Evolutionary conservation across 2,888 invertebrate genomes (phyloP).

Genomic region (Cataglyphis altisquamis): DNA sequence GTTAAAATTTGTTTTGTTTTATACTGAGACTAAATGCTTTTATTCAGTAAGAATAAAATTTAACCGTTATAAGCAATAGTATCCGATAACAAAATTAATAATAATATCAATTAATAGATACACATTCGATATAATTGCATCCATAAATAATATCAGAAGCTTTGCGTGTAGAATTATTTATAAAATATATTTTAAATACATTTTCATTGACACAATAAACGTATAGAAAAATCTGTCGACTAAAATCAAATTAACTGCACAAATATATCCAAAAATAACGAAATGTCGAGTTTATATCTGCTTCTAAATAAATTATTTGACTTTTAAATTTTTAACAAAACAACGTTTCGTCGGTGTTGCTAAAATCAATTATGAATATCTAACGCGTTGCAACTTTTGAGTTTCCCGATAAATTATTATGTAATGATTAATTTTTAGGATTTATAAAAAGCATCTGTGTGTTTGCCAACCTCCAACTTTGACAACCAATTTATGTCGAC

Average conservation of each 20-base stretch:
- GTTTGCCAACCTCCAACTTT: neutral
- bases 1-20: neutral
- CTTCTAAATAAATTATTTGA: neutral
- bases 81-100: neutral
- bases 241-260: neutral
- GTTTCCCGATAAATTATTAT: neutral
- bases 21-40: neutral
- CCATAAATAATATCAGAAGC: slow-evolving; percentile 17
- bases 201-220: neutral
- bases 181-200: neutral
- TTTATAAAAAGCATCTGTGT: slow-evolving; percentile 18
- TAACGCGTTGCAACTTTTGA: neutral
- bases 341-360: neutral
- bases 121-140: slow-evolving; percentile 6
- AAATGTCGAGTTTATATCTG: neutral
- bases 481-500: slow-evolving; percentile 55
- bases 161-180: neutral
- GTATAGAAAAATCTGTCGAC: neutral
- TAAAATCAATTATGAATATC: neutral
- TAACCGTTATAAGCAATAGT: neutral
- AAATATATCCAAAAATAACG: neutral
- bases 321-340: neutral
- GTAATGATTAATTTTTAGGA: neutral
- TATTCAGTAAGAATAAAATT: neutral
- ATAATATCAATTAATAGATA: neutral